phyloP scores from a whole-genome alignment of 2,888 invertebrate species.

The Pardosa pseudoannulata region DNA sequence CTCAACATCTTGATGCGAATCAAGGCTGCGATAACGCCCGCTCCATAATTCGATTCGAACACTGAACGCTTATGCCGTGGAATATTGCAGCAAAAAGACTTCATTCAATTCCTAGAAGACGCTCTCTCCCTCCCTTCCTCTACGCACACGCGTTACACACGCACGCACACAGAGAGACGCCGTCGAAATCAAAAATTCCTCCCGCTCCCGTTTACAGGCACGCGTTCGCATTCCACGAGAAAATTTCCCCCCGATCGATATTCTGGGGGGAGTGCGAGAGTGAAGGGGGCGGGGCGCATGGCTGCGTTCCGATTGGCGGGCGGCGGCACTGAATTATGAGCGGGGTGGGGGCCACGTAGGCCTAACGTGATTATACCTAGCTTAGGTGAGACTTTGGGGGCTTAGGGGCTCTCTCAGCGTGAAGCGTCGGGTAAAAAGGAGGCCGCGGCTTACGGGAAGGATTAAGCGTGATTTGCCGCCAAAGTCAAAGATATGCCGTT shows the following conservation, averaged over 20 bases:
- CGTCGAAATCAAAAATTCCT: conserved; percentile 22
- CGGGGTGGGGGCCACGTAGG: conserved; percentile 60
- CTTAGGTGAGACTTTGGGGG: conserved; percentile 72
- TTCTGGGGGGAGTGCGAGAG: conserved; percentile 21
- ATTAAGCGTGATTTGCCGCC: conserved; percentile 73
- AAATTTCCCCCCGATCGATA: conserved; percentile 31
- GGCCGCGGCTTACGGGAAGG: conserved; percentile 66
- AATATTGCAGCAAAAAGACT: conserved; percentile 4
- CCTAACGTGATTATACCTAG: conserved; percentile 73
- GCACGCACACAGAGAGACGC: background rate
- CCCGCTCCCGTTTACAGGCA: conserved; percentile 3
- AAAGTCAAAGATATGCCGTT: conserved; percentile 73
- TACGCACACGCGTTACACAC: background rate
- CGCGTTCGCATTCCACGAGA: conserved; percentile 3
- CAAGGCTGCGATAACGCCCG: background rate
- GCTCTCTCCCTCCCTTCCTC: background rate
- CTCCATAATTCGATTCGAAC: conserved; percentile 6
- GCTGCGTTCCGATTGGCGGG: conserved; percentile 46
- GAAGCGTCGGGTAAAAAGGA: conserved; percentile 68
- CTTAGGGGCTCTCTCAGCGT: conserved; percentile 68
- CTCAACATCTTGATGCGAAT: background rate
- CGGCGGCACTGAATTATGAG: conserved; percentile 69
- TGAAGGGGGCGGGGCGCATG: conserved; percentile 53
- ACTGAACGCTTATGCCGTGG: conserved; percentile 15
- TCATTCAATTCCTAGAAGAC: background rate